Conservation (phyloP, 2,113 vertebrate species). For the Cynocephalus volans region DNA sequence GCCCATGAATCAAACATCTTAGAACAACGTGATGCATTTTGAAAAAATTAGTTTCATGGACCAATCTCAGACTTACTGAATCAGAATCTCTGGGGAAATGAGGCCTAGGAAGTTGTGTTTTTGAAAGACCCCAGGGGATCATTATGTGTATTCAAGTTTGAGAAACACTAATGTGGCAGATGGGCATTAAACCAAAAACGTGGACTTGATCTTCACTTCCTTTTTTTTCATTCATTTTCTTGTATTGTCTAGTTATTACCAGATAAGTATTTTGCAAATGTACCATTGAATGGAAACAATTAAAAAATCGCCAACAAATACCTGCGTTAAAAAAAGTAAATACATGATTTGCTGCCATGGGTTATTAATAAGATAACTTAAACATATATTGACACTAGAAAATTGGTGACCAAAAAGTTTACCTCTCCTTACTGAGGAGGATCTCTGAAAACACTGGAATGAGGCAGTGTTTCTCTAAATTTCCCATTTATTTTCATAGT, state of each 20-base stretch:
- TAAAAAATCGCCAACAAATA: constrained; percentile 6
- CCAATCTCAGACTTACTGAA: background rate
- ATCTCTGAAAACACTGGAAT: background rate
- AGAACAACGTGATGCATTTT: background rate
- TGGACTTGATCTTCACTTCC: background rate
- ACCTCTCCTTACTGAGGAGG: background rate
- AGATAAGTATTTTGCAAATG: background rate
- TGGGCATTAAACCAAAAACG: background rate
- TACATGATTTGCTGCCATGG: background rate
- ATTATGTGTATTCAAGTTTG: background rate
- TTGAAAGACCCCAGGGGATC: background rate
- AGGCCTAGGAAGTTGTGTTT: background rate
- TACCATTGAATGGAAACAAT: background rate
- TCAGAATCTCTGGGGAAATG: background rate
- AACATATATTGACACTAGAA: background rate
- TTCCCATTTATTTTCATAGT: background rate
- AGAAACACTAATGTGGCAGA: background rate
- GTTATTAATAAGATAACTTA: background rate
- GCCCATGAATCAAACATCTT: background rate
- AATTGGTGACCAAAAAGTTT: background rate
- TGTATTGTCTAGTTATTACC: background rate
- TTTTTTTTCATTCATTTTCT: background rate
- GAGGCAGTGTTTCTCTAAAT: background rate
- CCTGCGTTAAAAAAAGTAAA: constrained; percentile 4
- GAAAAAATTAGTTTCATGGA: background rate